phyloP scores from a whole-genome alignment of 92 coral and sea anemone genomes.

The Siderastrea radians region DNA sequence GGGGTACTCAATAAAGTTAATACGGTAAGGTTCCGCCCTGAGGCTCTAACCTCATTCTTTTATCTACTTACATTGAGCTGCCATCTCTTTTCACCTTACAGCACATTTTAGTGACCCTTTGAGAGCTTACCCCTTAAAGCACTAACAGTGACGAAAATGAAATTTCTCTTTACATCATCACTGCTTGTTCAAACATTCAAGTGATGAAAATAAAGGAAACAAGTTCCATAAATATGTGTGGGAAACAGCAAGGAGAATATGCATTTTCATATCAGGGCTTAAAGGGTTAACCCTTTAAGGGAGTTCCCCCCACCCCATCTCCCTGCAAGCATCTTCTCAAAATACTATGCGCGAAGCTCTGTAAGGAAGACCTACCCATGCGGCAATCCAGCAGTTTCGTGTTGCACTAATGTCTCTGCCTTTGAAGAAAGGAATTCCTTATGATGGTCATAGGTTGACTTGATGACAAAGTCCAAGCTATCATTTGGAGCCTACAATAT shows the following conservation, averaged over 20 bases:
- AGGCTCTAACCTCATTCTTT: too few species aligned
- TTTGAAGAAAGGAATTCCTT: constrained; percentile 88
- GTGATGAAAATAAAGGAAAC: too few species aligned
- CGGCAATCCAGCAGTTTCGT: constrained; percentile 79
- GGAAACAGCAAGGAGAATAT: too few species aligned
- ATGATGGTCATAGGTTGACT: constrained; percentile 95
- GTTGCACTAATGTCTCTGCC: constrained; percentile 94
- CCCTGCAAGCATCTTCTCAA: too few species aligned
- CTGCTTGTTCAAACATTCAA: background rate
- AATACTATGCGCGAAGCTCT: background rate
- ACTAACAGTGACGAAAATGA: background rate
- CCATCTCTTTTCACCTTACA: too few species aligned
- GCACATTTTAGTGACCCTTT: too few species aligned
- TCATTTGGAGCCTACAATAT: constrained; percentile 93
- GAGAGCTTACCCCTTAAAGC: too few species aligned
- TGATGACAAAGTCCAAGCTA: constrained; percentile 97
- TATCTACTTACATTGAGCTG: too few species aligned
- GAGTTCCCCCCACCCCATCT: background rate
- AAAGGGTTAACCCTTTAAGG: background rate
- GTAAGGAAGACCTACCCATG: constrained; percentile 82
- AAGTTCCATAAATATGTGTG: too few species aligned
- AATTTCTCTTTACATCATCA: background rate
- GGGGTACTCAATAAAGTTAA: too few species aligned
- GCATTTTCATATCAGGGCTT: background rate
- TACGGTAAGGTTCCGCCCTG: too few species aligned